These are phyloP conservation scores for Ornithorhynchus anatinus DNA, from an alignment of 2,113 vertebrate species.

Conservation along the genomic window DNA sequence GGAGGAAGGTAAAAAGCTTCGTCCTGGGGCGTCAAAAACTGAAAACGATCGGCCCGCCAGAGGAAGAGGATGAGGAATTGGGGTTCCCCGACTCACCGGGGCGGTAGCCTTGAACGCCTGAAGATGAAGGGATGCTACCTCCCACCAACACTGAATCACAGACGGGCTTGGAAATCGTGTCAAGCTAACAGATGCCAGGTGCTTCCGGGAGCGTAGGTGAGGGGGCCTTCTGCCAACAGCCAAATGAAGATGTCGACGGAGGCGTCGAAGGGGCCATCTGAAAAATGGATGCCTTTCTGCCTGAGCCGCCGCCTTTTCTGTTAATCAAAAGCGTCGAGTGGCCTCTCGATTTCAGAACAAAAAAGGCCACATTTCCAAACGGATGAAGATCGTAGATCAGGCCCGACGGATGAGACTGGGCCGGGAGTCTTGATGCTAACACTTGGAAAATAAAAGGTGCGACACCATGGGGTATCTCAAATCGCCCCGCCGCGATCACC, in stretches of 20 bases:
- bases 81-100: neutral
- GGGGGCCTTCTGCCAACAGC: slow-evolving; percentile 2
- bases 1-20: slow-evolving; percentile 3
- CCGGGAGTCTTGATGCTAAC: no score
- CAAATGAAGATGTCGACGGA: neutral
- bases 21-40: neutral
- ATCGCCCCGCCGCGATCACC: no score
- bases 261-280: neutral
- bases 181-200: neutral
- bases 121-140: neutral
- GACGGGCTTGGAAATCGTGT: slow-evolving; percentile 3
- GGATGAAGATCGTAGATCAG: no score
- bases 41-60: neutral
- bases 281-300: no score
- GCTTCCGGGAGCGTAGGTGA: slow-evolving; percentile 14
- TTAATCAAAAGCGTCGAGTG: no score
- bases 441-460: no score
- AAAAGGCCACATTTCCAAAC: no score
- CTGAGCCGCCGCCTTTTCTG: no score
- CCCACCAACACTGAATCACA: slow-evolving; percentile 3
- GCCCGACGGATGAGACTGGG: no score
- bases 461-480: no score
- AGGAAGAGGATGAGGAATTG: slow-evolving; percentile 7
- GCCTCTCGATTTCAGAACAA: no score
- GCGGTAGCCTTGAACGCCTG: neutral